Conservation (phyloP, 2,888 invertebrate genomes). For the Blomia tropicalis region DNA sequence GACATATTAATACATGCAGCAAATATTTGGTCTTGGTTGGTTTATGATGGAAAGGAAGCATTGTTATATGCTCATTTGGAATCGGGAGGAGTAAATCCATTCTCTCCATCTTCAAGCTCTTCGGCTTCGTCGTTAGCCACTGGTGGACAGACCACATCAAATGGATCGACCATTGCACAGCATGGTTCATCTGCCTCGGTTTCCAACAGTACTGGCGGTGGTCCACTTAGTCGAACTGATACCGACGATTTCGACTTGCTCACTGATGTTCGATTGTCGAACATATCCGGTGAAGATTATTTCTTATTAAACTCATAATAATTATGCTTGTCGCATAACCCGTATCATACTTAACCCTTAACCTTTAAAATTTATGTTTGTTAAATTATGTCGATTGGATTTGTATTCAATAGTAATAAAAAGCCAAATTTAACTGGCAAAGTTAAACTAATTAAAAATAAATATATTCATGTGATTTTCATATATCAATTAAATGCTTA, state of each 20-base stretch:
- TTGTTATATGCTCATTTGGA: slow-evolving; percentile 16
- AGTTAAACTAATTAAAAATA: no score
- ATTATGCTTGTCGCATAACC: no score
- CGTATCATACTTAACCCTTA: no score
- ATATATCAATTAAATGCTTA: no score
- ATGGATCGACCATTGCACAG: neutral
- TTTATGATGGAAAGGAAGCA: slow-evolving; percentile 23
- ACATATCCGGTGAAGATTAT: neutral
- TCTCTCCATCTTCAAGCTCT: neutral
- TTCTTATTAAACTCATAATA: neutral
- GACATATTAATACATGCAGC: slow-evolving; percentile 23
- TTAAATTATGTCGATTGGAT: no score
- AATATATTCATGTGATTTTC: no score
- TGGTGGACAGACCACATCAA: neutral
- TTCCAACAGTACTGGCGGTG: neutral
- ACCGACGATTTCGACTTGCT: slow-evolving; percentile 6
- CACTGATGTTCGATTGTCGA: neutral
- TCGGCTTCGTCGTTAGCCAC: neutral
- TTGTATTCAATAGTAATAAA: no score
- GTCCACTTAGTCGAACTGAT: neutral
- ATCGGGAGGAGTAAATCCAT: neutral
- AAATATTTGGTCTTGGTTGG: slow-evolving; percentile 26
- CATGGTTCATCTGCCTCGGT: neutral
- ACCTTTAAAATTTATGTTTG: no score
- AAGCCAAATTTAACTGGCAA: no score